Evolutionary conservation across 2,113 vertebrate genomes (phyloP).

Genomic region (Psilopogon haemacephalus): DNA sequence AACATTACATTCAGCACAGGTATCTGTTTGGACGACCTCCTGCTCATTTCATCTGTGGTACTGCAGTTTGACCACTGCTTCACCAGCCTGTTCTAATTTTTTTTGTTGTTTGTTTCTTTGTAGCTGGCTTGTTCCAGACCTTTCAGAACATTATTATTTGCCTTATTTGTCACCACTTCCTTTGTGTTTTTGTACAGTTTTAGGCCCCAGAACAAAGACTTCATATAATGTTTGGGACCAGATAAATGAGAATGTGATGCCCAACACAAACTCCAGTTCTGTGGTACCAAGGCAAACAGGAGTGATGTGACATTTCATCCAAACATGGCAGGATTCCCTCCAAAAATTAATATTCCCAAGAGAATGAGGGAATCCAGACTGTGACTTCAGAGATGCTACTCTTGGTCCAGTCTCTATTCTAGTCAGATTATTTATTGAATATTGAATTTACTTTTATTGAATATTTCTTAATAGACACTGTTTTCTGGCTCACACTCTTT

Average conservation of each 20-base stretch:
- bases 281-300: neutral
- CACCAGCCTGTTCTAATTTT: neutral
- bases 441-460: neutral
- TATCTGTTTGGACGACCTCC: neutral
- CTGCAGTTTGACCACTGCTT: neutral
- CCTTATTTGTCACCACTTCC: neutral
- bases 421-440: accelerated
- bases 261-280: neutral
- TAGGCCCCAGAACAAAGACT: neutral
- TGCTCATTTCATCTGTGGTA: neutral
- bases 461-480: neutral
- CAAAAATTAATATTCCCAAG: neutral
- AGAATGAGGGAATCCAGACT: accelerated
- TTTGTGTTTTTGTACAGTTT: neutral
- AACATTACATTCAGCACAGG: neutral
- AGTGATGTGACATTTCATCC: neutral
- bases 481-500: neutral
- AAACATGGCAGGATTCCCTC: neutral
- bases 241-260: neutral
- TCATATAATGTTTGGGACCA: accelerated
- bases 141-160: neutral
- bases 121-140: accelerated
- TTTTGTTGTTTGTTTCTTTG: neutral
- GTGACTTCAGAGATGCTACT: neutral
- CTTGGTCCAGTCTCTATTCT: neutral